These are phyloP conservation scores for Ctenomys sociabilis DNA, from an alignment of 2,113 vertebrate species.

Conservation along the genomic window DNA sequence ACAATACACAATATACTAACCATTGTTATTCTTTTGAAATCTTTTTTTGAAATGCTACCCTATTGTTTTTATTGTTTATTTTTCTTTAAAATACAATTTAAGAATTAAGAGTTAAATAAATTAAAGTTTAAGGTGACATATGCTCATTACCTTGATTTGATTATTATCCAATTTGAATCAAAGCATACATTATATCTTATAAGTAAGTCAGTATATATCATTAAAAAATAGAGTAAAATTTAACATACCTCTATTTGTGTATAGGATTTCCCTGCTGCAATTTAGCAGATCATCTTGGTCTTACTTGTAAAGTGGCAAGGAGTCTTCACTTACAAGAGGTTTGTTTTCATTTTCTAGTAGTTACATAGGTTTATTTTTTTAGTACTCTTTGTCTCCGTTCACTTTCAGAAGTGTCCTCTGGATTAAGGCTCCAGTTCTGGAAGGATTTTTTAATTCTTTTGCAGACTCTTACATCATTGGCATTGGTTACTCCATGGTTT, in stretches of 20 bases:
- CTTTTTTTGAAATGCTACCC: no score
- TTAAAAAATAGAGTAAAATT: neutral
- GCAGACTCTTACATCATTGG: neutral
- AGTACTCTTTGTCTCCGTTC: neutral
- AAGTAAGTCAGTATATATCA: neutral
- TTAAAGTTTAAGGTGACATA: neutral
- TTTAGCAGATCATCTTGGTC: neutral
- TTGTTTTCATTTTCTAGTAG: neutral
- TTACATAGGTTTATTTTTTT: neutral
- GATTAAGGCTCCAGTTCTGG: neutral
- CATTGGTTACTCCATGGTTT: neutral
- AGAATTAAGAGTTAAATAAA: no score
- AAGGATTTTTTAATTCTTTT: neutral
- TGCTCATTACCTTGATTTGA: neutral
- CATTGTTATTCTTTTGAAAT: no score
- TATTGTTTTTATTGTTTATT: no score
- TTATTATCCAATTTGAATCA: neutral
- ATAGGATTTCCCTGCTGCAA: neutral
- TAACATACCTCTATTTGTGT: neutral
- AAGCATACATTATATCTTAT: neutral
- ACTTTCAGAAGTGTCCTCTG: neutral
- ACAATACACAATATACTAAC: no score
- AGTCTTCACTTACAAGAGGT: neutral
- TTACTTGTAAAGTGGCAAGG: neutral
- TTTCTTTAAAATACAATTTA: no score